Percentiles rank a stretch among this genome's conserved stretches.
phyloP scores from a whole-genome alignment of 53 echinoderm and acorn worm species.

The Holothuria leucospilota region DNA sequence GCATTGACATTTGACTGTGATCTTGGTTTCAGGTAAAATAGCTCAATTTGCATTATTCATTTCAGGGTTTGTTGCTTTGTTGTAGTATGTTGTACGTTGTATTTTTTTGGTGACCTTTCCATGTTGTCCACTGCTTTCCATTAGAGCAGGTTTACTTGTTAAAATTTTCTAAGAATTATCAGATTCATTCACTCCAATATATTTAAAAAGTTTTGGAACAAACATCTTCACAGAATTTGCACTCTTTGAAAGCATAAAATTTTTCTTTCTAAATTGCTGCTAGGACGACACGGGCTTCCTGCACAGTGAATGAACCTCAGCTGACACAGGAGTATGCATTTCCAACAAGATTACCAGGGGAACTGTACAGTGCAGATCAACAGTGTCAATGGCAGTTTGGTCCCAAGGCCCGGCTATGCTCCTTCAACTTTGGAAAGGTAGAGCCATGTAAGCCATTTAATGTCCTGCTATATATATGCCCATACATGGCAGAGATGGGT shows the following conservation, averaged over 20 bases:
- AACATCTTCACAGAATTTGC: too few species aligned
- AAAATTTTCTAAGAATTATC: too few species aligned
- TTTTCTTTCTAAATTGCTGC: background rate
- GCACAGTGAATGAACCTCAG: conserved; percentile 82
- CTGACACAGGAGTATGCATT: conserved; percentile 78
- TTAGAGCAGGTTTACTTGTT: background rate
- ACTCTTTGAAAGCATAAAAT: too few species aligned
- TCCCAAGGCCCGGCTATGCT: conserved; percentile 83
- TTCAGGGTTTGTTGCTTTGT: too few species aligned
- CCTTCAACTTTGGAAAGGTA: conserved; percentile 99
- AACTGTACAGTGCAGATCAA: conserved; percentile 92
- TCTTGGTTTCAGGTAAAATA: too few species aligned
- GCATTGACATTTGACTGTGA: too few species aligned
- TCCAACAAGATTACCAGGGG: conserved; percentile 87
- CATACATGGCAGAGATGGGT: background rate
- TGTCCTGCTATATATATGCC: background rate
- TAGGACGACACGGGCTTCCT: conserved; percentile 79
- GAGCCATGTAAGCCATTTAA: conserved; percentile 49
- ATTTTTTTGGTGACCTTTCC: background rate
- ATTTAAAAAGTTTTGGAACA: too few species aligned
- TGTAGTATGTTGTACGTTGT: too few species aligned
- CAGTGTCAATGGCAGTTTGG: conserved; percentile 99
- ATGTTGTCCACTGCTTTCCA: background rate
- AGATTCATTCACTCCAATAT: too few species aligned
- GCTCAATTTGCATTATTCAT: too few species aligned